Evolutionary conservation across 2,113 vertebrate genomes (phyloP).

Genomic region (Ellobius talpinus): DNA sequence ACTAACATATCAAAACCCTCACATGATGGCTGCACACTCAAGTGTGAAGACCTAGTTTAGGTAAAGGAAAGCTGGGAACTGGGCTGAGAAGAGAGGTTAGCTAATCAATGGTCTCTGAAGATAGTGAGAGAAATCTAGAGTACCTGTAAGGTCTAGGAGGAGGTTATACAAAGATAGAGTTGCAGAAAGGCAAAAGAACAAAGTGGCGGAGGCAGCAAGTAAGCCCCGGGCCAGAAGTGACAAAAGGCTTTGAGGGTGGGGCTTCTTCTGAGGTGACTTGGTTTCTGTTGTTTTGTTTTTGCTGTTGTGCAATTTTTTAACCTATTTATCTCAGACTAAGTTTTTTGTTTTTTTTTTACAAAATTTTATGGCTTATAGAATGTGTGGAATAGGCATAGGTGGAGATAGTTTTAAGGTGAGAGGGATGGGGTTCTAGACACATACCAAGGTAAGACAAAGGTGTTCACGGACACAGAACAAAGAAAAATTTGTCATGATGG

Average conservation of each 20-base stretch:
- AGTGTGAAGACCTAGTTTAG: background rate
- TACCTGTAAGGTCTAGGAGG: background rate
- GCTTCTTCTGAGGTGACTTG: background rate
- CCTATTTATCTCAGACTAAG: background rate
- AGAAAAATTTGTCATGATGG: background rate
- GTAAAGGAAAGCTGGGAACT: background rate
- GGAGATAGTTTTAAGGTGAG: background rate
- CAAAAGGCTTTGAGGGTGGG: background rate
- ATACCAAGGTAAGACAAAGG: background rate
- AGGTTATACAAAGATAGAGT: background rate
- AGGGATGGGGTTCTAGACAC: background rate
- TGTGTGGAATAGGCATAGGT: background rate
- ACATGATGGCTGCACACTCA: background rate
- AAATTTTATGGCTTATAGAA: background rate
- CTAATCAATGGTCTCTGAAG: background rate
- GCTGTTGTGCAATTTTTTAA: background rate
- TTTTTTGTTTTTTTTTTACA: background rate
- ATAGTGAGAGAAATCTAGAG: background rate
- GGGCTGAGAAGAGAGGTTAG: background rate
- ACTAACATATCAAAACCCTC: accelerated
- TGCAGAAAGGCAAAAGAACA: background rate
- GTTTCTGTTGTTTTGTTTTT: background rate
- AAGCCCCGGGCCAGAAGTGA: no score
- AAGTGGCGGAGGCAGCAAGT: background rate
- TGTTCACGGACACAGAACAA: background rate